Evolutionary conservation across 2,888 invertebrate genomes (phyloP).

Genomic region (Plutella xylostella): DNA sequence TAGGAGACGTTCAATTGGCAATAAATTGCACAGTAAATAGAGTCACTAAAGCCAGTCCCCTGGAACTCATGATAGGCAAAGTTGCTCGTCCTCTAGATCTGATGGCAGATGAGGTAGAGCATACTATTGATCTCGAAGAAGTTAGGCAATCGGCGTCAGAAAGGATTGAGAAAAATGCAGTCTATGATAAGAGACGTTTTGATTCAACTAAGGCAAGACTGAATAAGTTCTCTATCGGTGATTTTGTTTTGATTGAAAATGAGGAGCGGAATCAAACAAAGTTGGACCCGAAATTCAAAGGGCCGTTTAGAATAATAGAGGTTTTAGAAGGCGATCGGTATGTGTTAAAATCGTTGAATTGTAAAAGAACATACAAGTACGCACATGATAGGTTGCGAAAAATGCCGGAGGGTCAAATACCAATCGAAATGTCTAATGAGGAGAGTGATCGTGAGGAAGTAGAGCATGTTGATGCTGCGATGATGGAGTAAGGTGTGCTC

Average conservation of each 20-base stretch:
- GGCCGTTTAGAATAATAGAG: constrained; percentile 16
- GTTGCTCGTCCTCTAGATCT: too few relatives aligned
- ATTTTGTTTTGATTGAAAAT: constrained; percentile 18
- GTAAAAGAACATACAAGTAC: constrained; percentile 7
- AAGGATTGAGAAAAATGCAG: background rate
- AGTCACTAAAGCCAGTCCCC: too few relatives aligned
- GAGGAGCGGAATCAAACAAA: constrained; percentile 20
- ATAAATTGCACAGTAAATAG: too few relatives aligned
- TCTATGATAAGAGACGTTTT: constrained; percentile 15
- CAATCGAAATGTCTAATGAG: background rate
- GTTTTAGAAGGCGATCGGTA: constrained; percentile 18
- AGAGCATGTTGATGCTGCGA: background rate
- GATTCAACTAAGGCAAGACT: constrained; percentile 14
- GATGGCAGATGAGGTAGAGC: too few relatives aligned
- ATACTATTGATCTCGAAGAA: too few relatives aligned
- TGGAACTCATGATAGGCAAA: too few relatives aligned
- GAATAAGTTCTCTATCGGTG: constrained; percentile 13
- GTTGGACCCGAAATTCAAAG: constrained; percentile 20
- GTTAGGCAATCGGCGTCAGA: too few relatives aligned
- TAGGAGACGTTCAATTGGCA: too few relatives aligned
- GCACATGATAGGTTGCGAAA: constrained; percentile 5
- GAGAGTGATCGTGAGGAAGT: background rate
- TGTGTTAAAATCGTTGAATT: constrained; percentile 12
- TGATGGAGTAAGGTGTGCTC: background rate
- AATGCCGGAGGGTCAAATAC: constrained; percentile 3